Base-by-base conservation (phyloP, 2,888 invertebrate species). In the Pachycephus smyrnensis region DNA sequence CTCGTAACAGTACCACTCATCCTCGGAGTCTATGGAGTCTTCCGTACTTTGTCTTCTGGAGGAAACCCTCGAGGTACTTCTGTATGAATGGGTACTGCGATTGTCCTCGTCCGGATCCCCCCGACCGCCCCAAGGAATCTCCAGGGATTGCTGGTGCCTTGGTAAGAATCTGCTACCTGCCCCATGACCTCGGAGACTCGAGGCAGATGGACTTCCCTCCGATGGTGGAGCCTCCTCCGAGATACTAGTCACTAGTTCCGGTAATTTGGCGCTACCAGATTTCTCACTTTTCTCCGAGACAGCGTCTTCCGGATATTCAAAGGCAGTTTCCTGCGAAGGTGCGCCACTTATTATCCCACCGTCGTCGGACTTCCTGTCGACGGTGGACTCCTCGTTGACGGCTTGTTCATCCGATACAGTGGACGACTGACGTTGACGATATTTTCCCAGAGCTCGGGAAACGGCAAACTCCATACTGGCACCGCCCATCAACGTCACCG, bases 1-100 rank as follows among this genome's bases (percentile, higher is more conserved):
- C 89, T 98, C 97, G 89, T 98, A 97, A 86, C 97, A 96, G 87
- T 97, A 98, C 96, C 97, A 98, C 90, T 98, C 97, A 88, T 98
- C 98, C 92, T 98, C 98, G 36, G 97, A 97, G 90, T 98, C 98
- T 79, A 98, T 97, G 86, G 97, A 97, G 86, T 97, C 97, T 92
- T 98, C 98, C 0, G 97, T 97, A 88, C 97, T 97, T 92, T 98
- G 97, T 76, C 97, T 93, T 83, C 97, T 93, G 0, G 97, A 97
- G 2, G 97, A 97, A 1, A 96, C 96, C 84, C 96, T 93, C 0
- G 97, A 97, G 0, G 96, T 95, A 86, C 97, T 97, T 84, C 97
- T 94, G 93, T 96, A 97, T 0, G 97, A 97, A 92, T 97, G 96
- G 3, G 96, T 97, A 89, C 97, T 97, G 85, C 95, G 93, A 85